Evolutionary conservation across 1,140 invertebrate genomes (phyloP), one percentile per base, ranked within the genome.

Genomic region (Drosophila orena): DNA sequence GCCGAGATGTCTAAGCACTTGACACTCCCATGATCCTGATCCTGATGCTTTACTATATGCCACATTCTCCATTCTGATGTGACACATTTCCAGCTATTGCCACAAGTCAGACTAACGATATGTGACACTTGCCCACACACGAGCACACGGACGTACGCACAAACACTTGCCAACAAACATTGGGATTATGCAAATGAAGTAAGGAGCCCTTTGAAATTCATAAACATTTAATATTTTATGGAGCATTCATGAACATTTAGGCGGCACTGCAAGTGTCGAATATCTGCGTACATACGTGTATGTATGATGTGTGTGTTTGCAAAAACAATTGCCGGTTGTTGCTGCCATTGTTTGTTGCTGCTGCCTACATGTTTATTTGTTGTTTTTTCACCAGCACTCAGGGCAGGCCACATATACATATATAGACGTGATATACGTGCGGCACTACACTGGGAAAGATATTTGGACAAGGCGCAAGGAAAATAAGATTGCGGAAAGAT

Each of bases 141-240:
- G 30, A 30, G 30, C 7, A 30, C 52, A 30, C 12, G 66, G 24
- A 27, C 49, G 12, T 30, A 68, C 24, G 49, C 49, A 68, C 44
- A 70, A 55, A 68, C 66, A 68, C 61, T 69, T 69, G 64, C 57
- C 66, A 62, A 58, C 73, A 73, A 77, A 81, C 79, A 81, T 65
- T 64, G 60, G 79, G 79, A 81, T 81, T 81, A 81, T 81, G 79
- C 73, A 81, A 81, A 81, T 81, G 79, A 81, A 77, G 66, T 68
- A 60, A 73, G 59, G 52, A 59, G 44, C 54, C 57, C 76, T 77
- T 81, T 69, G 68, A 81, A 81, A 81, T 81, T 81, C 79, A 81
- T 81, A 81, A 81, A 81, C 79, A 81, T 81, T 81, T 58, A 77
- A 81, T 81, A 81, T 81, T 81, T 81, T 64, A 81, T 81, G 79